Conservation (phyloP, 2,797 vertebrate species). For the Cynopterus sphinx region DNA sequence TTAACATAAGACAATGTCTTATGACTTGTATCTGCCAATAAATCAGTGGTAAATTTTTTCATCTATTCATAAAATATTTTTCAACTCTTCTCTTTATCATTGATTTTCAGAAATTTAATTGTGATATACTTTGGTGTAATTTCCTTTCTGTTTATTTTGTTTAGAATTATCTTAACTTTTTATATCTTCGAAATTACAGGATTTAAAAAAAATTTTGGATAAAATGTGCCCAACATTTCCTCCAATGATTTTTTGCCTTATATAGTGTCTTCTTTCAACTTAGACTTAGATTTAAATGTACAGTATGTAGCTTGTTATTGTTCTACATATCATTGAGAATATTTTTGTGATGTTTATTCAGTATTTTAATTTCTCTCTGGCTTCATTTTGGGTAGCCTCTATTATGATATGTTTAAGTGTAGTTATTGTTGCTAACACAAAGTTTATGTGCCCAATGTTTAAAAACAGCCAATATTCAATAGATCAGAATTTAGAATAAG, state of each 20-base stretch:
- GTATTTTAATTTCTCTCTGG: background rate
- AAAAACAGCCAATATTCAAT: too few species aligned
- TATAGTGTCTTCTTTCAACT: background rate
- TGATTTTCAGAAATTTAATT: background rate
- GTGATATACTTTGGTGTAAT: background rate
- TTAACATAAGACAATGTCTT: background rate
- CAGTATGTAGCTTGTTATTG: background rate
- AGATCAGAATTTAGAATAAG: too few species aligned
- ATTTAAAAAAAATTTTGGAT: background rate
- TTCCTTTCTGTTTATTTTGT: background rate
- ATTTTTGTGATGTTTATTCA: background rate
- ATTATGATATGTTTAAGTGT: background rate
- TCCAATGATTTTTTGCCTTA: background rate
- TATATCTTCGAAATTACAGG: background rate
- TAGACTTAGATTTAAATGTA: background rate
- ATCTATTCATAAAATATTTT: background rate
- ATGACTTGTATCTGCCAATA: background rate
- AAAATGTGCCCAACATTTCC: background rate
- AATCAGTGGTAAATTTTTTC: background rate
- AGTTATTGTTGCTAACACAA: background rate
- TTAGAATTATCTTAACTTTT: background rate
- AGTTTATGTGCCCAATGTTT: too few species aligned
- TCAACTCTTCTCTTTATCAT: background rate
- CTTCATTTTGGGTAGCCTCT: background rate
- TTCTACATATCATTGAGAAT: background rate